Evolutionary conservation across 2,888 invertebrate species (phyloP), one percentile per base, ranked within the genome.

Genomic region (Morpho achilles): DNA sequence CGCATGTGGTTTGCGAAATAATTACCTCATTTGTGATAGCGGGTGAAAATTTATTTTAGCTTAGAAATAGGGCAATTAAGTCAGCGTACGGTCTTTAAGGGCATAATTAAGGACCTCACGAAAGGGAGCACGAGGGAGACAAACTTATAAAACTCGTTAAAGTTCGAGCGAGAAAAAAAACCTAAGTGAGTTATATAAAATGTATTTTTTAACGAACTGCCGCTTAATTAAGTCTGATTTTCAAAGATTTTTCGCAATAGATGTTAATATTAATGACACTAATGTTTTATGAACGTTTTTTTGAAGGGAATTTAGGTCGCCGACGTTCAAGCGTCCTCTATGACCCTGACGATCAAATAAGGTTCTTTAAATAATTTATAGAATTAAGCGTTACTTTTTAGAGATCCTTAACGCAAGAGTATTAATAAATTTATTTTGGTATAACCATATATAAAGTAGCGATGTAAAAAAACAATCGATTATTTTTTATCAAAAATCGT

Each of bases 1-100:
- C 9, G 46, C 59, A 50, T 63, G 63, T 59, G 63, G 63, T 63
- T 61, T 53, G 46, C 61, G 59, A 59, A 63, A 63, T 63, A 63
- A 67, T 66, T 60, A 66, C 58, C 64, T 61, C 65, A 62, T 65
- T 69, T 58, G 53, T 58, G 65, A 66, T 63, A 58, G 60, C 62
- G 57, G 55, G 60, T 62, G 60, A 67, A 66, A 66, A 67, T 67
- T 67, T 69, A 69, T 69, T 65, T 67, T 62, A 66, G 63, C 61
- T 67, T 63, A 68, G 66, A 69, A 69, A 68, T 65, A 61, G 65
- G 67, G 65, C 64, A 69, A 69, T 69, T 67, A 69, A 64, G 62
- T 67, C 60, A 53, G 49, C 49, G 50, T 57, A 61, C 60, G 64
- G 61, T 65, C 69, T 68, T 67, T 67, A 67, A 67, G 64, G 66